Conservation (phyloP, 2,797 vertebrate species). For the Ibycter americanus region DNA sequence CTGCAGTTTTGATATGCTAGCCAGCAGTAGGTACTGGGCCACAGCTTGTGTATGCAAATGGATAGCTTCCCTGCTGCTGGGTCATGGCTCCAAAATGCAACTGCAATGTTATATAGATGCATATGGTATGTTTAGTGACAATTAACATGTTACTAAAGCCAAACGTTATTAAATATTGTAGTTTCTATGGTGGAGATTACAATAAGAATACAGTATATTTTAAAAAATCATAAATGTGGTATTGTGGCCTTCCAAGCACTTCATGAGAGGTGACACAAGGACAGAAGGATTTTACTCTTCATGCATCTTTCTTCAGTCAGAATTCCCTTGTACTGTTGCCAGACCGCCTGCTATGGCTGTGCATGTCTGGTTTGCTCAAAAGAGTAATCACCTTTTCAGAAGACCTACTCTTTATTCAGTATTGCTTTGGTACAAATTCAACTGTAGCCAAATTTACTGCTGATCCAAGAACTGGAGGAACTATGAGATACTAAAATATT, state of each 20-base stretch:
- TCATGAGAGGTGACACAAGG: background rate
- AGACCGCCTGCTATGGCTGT: background rate
- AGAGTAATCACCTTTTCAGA: background rate
- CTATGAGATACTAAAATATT: background rate
- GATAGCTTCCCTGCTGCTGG: background rate
- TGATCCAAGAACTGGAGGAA: background rate
- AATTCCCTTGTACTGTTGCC: background rate
- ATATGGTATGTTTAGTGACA: background rate
- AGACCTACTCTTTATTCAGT: background rate
- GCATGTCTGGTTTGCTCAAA: background rate
- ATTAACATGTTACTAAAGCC: background rate
- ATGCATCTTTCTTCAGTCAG: background rate
- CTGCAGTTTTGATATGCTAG: background rate
- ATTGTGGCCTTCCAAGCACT: background rate
- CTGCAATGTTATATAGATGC: background rate
- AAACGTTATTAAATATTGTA: background rate
- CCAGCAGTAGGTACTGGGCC: too few relatives aligned
- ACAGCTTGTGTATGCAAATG: too few relatives aligned
- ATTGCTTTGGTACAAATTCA: background rate
- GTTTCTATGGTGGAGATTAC: background rate
- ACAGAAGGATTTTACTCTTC: background rate
- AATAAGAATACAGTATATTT: background rate
- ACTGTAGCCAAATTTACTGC: background rate
- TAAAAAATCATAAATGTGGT: rapidly evolving
- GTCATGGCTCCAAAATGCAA: background rate